These are phyloP conservation scores for Erpetoichthys calabaricus DNA, from an alignment of 2,797 vertebrate species.

Conservation along the genomic window DNA sequence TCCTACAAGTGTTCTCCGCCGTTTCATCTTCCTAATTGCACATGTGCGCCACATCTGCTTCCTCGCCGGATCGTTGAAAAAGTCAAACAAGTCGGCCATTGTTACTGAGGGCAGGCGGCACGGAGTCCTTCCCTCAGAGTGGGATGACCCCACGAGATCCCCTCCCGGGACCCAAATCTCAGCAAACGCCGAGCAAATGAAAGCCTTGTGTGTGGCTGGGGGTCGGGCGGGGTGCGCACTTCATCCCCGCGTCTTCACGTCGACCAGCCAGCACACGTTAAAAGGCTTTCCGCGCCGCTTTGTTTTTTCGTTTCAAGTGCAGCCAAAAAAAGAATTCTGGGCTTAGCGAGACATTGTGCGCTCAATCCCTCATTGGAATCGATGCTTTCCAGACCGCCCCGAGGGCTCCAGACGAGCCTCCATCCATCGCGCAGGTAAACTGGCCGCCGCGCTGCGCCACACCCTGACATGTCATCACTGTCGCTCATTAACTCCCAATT, in stretches of 20 bases:
- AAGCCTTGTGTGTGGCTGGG: no score
- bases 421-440: constrained; percentile 30
- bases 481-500: not conserved
- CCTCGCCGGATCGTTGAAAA: no score
- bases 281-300: constrained; percentile 47
- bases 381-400: constrained; percentile 38
- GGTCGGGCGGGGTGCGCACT: no score
- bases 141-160: no score
- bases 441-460: not conserved
- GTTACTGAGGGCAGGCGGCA: no score
- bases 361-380: constrained; percentile 43
- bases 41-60: no score
- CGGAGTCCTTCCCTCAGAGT: no score
- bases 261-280: constrained; percentile 74
- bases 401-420: constrained; percentile 44
- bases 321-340: constrained; percentile 62
- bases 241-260: constrained; percentile 21
- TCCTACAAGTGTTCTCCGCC: no score
- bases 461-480: not conserved
- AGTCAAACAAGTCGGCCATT: no score
- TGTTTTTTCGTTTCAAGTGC: constrained; percentile 64
- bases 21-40: no score
- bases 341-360: constrained; percentile 63
- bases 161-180: no score
- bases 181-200: no score